Evolutionary conservation across 92 coral and sea anemone genomes (phyloP).

Genomic region (Epizoanthus illoricatus): DNA sequence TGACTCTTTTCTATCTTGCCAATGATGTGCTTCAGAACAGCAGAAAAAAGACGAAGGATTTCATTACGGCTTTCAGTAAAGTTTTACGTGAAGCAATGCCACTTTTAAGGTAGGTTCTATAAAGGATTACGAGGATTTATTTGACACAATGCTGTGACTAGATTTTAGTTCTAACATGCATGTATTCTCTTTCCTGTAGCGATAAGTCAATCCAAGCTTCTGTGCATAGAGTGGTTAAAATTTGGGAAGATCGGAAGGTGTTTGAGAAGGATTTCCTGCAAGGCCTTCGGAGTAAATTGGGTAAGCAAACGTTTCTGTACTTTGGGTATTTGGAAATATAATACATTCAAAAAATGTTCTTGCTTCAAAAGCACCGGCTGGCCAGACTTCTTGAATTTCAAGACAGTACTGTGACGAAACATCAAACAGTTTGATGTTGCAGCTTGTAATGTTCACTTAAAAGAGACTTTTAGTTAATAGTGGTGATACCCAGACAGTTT

Average conservation of each 20-base stretch:
- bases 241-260: constrained; percentile 94
- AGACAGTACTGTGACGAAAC: too few relatives aligned
- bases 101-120: constrained; percentile 67
- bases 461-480: too few relatives aligned
- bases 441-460: too few relatives aligned
- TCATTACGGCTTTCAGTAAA: constrained; percentile 75
- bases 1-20: constrained; percentile 84
- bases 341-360: not conserved
- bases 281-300: constrained; percentile 58
- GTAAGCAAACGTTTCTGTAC: constrained; percentile 33
- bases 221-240: constrained; percentile 85
- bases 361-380: too few relatives aligned
- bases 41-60: constrained; percentile 95
- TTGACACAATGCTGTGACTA: not conserved
- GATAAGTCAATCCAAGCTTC: constrained; percentile 74
- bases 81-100: constrained; percentile 79
- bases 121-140: not conserved
- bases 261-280: constrained; percentile 85
- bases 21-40: constrained; percentile 98
- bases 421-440: too few relatives aligned
- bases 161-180: not conserved
- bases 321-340: constrained; percentile 24
- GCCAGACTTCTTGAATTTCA: too few relatives aligned
- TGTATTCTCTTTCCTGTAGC: constrained; percentile 40
- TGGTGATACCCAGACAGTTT: too few relatives aligned